These are phyloP conservation scores for Xestia c-nigrum DNA, from an alignment of 2,888 invertebrate species.

Conservation along the genomic window DNA sequence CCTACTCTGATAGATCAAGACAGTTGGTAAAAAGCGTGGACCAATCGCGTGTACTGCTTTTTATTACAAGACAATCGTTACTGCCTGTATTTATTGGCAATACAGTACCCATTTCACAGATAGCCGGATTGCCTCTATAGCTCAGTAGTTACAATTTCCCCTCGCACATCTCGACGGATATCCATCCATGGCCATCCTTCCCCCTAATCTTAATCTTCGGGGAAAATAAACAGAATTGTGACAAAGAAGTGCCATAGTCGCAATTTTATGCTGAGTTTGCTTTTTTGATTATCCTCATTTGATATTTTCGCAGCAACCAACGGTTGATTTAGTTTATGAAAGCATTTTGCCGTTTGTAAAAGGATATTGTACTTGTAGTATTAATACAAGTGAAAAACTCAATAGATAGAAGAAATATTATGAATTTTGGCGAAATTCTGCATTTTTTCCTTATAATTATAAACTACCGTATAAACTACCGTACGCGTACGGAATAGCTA, in stretches of 20 bases:
- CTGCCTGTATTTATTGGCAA: constrained; percentile 1
- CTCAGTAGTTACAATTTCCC: constrained; percentile 19
- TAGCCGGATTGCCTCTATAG: constrained; percentile 32
- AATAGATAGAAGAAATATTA: background rate
- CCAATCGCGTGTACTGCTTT: background rate
- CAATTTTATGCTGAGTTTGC: constrained; percentile 40
- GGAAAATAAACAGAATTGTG: constrained; percentile 34
- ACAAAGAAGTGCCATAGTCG: constrained; percentile 22
- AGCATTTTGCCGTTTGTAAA: background rate
- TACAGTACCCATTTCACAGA: constrained; percentile 9
- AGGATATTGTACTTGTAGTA: background rate
- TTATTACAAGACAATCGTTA: background rate
- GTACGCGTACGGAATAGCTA: no score
- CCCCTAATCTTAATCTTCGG: constrained; percentile 21
- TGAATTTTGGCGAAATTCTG: background rate
- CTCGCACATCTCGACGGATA: background rate
- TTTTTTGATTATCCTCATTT: constrained; percentile 36
- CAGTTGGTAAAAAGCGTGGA: background rate
- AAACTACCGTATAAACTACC: no score
- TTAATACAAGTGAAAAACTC: no score
- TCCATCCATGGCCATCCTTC: background rate
- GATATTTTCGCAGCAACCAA: background rate
- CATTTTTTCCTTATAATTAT: background rate
- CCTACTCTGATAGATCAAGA: background rate
- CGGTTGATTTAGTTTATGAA: background rate